A percentile compares a stretch with the other conserved stretches of the same genome.
Evolutionary conservation across 2,888 invertebrate species (phyloP).

Genomic region (Cryptus viduatorius): DNA sequence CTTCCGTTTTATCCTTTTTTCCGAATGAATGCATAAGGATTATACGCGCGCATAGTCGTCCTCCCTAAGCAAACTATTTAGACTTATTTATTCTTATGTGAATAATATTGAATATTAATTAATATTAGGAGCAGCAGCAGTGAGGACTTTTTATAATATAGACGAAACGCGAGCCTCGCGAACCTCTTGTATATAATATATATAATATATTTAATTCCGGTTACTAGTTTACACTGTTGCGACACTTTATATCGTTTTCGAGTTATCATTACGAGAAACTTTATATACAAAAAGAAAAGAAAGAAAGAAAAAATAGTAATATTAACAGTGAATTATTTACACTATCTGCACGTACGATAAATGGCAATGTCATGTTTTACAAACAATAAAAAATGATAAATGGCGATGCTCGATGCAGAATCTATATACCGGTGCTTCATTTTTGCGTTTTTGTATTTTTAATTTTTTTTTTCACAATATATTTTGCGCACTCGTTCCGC

Average conservation of each 20-base stretch:
- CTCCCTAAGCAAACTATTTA: background rate
- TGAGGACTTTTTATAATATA: too few species aligned
- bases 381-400: conserved; percentile 47
- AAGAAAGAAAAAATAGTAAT: conserved; percentile 33
- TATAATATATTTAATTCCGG: conserved; percentile 39
- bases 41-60: background rate
- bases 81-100: background rate
- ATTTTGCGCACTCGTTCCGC: background rate
- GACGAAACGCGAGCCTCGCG: too few species aligned
- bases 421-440: conserved; percentile 15
- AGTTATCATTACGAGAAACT: conserved; percentile 43
- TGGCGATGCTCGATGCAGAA: conserved; percentile 18
- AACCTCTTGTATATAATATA: background rate
- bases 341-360: conserved; percentile 60
- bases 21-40: background rate
- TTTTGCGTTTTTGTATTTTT: conserved; percentile 20
- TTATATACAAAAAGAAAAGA: conserved; percentile 61
- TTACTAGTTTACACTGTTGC: conserved; percentile 56
- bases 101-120: too few species aligned
- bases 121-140: too few species aligned
- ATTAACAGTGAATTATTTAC: conserved; percentile 63
- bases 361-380: conserved; percentile 64
- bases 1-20: background rate
- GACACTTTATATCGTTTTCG: conserved; percentile 23
- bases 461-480: conserved; percentile 5